A percentile compares a stretch with the other conserved stretches of the same genome.
Conservation (phyloP, 2,113 vertebrate species). For the Scomber scombrus region DNA sequence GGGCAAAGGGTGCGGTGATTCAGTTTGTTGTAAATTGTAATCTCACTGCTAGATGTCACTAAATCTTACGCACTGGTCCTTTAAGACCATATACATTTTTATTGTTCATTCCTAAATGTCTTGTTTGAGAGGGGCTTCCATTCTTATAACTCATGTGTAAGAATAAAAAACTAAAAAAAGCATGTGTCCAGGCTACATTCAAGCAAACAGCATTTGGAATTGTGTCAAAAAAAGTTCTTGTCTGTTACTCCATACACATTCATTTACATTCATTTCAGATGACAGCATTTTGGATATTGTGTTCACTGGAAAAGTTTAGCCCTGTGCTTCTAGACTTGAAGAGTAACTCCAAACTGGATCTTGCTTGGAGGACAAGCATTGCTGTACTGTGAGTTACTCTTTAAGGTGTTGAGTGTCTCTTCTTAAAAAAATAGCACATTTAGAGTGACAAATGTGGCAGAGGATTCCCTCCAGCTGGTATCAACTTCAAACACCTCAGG, state of each 20-base stretch:
- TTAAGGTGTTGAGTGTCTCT: conserved; percentile 1
- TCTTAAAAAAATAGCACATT: background rate
- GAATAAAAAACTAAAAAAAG: background rate
- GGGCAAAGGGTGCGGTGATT: too few relatives aligned
- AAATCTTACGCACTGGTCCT: too few relatives aligned
- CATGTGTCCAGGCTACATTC: conserved; percentile 50
- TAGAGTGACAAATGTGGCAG: background rate
- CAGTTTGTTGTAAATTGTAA: too few relatives aligned
- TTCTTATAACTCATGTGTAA: background rate
- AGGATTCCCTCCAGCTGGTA: background rate
- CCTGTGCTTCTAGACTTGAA: conserved; percentile 31
- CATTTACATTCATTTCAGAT: conserved; percentile 72
- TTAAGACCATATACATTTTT: too few relatives aligned
- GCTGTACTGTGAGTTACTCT: background rate
- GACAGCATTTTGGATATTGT: conserved; percentile 79
- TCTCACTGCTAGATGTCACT: too few relatives aligned
- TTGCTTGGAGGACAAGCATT: background rate
- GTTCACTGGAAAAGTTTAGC: conserved; percentile 54
- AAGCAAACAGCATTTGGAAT: conserved; percentile 70
- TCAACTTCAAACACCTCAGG: background rate
- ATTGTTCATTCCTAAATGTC: background rate
- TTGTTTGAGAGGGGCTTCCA: conserved; percentile 16
- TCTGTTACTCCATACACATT: conserved; percentile 26
- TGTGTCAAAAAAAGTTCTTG: conserved; percentile 15
- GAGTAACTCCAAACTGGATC: background rate